phyloP scores from a whole-genome alignment of 2,113 vertebrate species.

The Mohoua ochrocephala region DNA sequence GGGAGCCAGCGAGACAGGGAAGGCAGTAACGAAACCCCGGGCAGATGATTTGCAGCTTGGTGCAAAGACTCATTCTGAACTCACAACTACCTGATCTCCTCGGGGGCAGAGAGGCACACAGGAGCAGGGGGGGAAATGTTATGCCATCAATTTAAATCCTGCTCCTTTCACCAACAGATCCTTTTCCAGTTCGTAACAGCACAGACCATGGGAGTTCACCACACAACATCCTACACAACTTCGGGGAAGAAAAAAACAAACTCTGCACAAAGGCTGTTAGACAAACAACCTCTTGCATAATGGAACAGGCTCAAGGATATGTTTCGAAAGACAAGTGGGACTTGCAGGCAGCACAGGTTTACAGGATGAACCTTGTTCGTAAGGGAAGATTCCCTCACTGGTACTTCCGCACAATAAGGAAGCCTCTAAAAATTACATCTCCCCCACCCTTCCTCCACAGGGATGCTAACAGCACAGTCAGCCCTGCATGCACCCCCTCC shows the following conservation, averaged over 20 bases:
- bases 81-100: not conserved
- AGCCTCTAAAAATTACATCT: not conserved
- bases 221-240: not conserved
- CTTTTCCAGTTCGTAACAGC: not conserved
- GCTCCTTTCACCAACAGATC: not conserved
- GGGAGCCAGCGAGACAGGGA: not conserved
- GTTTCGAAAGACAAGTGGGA: conserved; percentile 9
- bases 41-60: not conserved
- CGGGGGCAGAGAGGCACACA: not conserved
- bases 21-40: rapidly evolving
- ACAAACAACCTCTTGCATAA: conserved; percentile 37
- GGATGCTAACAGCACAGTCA: not conserved
- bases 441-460: conserved; percentile 9
- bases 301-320: not conserved
- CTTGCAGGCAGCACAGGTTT: not conserved
- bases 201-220: not conserved
- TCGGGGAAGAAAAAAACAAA: not conserved
- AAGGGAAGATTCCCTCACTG: not conserved
- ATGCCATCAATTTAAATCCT: not conserved
- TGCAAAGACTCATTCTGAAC: not conserved
- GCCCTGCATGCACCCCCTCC: not conserved
- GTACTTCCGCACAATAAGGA: conserved; percentile 15
- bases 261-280: not conserved
- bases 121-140: not conserved
- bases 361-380: conserved; percentile 21